These are phyloP conservation scores for Ornithoptera priamus DNA, from an alignment of 2,888 invertebrate genomes.

Conservation along the genomic window DNA sequence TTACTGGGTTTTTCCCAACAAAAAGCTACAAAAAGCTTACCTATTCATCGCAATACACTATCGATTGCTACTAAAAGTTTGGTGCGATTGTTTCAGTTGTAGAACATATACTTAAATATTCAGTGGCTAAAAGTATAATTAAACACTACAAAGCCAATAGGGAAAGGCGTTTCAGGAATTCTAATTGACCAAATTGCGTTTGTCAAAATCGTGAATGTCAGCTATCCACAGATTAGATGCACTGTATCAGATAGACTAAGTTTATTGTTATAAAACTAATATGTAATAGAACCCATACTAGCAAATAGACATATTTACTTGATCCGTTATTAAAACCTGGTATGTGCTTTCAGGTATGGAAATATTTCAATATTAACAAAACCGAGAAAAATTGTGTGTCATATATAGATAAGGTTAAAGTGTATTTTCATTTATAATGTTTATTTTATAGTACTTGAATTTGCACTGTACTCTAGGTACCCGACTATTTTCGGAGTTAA, in stretches of 20 bases:
- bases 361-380: too few relatives aligned
- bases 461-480: too few relatives aligned
- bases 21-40: slow-evolving; percentile 22
- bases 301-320: too few relatives aligned
- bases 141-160: slow-evolving; percentile 19
- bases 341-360: too few relatives aligned
- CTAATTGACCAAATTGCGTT: slow-evolving; percentile 23
- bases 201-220: slow-evolving; percentile 17
- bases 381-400: too few relatives aligned
- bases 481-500: too few relatives aligned
- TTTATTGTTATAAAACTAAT: background rate
- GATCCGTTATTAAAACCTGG: too few relatives aligned
- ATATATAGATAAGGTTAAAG: too few relatives aligned
- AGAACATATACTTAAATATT: slow-evolving; percentile 12
- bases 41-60: slow-evolving; percentile 23
- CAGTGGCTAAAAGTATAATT: slow-evolving; percentile 13
- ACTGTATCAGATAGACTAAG: background rate
- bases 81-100: slow-evolving; percentile 4
- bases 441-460: too few relatives aligned
- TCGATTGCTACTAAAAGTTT: slow-evolving; percentile 9
- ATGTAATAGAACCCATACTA: background rate
- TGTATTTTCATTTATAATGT: too few relatives aligned
- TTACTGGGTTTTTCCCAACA: slow-evolving; percentile 12
- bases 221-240: slow-evolving; percentile 8
- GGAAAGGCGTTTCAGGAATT: slow-evolving; percentile 22